Evolutionary conservation across 37 sponge, comb jelly and placozoan genomes (phyloP).

Genomic region (Axinella damicornis): DNA sequence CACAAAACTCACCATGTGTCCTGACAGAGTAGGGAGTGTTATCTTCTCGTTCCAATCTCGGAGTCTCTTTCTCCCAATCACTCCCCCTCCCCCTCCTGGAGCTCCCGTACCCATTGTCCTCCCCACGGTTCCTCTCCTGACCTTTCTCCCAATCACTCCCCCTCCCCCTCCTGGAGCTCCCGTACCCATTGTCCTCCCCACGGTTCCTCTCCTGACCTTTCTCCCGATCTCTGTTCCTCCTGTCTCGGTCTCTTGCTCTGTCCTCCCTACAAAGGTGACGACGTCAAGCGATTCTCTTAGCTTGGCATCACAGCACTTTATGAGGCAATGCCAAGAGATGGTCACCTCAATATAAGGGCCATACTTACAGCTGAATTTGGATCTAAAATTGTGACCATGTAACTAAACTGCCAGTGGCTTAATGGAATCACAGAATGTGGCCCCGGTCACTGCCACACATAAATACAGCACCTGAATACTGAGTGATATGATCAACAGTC

Average conservation of each 20-base stretch:
- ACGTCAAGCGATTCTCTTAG: no score
- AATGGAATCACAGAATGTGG: no score
- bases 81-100: neutral
- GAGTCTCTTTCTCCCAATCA: constrained; percentile 65
- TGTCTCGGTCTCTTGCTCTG: constrained; percentile 46
- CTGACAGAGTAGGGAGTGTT: constrained; percentile 35
- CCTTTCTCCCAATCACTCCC: constrained; percentile 25
- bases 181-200: neutral
- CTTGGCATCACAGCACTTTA: no score
- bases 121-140: constrained; percentile 9
- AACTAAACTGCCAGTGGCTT: no score
- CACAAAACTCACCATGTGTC: no score
- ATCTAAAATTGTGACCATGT: no score
- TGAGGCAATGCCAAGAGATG: no score
- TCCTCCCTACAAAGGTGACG: neutral
- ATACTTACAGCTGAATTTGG: no score
- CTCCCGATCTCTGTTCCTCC: constrained; percentile 24
- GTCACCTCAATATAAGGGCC: no score
- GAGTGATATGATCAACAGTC: no score
- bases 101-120: neutral
- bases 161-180: neutral
- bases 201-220: constrained; percentile 32
- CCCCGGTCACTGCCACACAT: no score
- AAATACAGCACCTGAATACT: no score
- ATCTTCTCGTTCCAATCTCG: neutral